These are phyloP conservation scores for Aldabrachelys gigantea DNA, from an alignment of 2,113 vertebrate species.

Conservation along the genomic window DNA sequence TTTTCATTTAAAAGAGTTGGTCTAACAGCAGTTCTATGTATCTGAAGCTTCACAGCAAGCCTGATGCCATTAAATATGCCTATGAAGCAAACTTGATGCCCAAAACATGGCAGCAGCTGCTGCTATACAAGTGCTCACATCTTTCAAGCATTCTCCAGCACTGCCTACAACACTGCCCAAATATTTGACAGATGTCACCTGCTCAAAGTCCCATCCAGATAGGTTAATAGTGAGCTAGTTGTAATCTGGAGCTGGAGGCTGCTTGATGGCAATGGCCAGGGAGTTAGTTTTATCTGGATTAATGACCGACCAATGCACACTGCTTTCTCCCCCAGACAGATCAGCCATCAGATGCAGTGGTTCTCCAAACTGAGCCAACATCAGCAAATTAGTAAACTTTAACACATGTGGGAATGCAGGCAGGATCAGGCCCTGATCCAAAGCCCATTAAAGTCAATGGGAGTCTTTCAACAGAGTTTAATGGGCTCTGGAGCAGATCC, in stretches of 20 bases:
- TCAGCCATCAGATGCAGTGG: not conserved
- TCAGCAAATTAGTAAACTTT: not conserved
- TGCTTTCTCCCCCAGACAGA: not conserved
- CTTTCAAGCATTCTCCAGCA: not conserved
- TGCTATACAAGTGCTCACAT: not conserved
- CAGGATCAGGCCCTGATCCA: not conserved
- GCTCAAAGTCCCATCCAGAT: not conserved
- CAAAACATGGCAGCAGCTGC: no score
- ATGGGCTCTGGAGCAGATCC: not conserved
- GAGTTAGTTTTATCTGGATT: not conserved
- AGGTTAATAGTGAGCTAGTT: not conserved
- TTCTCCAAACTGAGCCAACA: not conserved
- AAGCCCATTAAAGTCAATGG: not conserved
- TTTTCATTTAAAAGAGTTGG: no score
- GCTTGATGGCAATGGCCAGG: not conserved
- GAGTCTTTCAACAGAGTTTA: not conserved
- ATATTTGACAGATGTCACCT: not conserved
- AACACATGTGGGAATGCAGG: not conserved
- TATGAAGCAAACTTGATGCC: no score
- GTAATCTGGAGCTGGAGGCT: not conserved
- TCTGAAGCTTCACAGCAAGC: no score
- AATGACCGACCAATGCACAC: not conserved
- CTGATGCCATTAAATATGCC: no score
- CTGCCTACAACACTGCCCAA: not conserved
- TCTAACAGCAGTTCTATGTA: no score